Evolutionary conservation across 2,797 vertebrate species (phyloP).

Genomic region (Sphenodon punctatus): DNA sequence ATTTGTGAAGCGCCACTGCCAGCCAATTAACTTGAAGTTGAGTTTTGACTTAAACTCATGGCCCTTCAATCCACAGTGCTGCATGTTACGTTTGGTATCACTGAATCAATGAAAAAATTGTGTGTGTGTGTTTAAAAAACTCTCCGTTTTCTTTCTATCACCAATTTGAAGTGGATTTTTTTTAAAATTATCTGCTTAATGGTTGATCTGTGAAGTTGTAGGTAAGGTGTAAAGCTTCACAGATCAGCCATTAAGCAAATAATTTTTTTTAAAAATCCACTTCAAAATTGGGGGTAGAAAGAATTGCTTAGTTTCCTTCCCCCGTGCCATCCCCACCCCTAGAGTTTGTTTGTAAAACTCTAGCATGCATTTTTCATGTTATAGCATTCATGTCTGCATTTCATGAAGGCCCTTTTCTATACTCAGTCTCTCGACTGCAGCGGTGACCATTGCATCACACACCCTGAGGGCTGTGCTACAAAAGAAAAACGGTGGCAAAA

Average conservation of each 20-base stretch:
- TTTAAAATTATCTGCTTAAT: slow-evolving; percentile 41
- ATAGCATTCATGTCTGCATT: slow-evolving; percentile 71
- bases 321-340: no score
- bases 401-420: slow-evolving; percentile 73
- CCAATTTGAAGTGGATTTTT: slow-evolving; percentile 39
- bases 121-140: slow-evolving; percentile 43
- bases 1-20: slow-evolving; percentile 64
- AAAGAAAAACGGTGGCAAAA: slow-evolving; percentile 75
- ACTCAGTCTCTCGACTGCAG: slow-evolving; percentile 67
- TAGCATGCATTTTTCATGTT: slow-evolving; percentile 72
- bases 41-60: slow-evolving; percentile 77
- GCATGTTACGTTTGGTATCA: slow-evolving; percentile 67
- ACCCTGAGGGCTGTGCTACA: slow-evolving; percentile 72
- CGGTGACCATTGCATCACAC: slow-evolving; percentile 77
- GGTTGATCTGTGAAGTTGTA: slow-evolving; percentile 63
- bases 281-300: no score
- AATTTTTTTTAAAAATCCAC: no score
- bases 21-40: slow-evolving; percentile 77
- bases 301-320: no score
- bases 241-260: background rate
- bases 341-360: slow-evolving; percentile 61
- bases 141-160: slow-evolving; percentile 39
- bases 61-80: slow-evolving; percentile 67
- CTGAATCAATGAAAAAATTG: slow-evolving; percentile 66
- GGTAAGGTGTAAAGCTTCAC: no score